phyloP scores from a whole-genome alignment of 2,888 invertebrate species.

The Ochropacha duplaris region DNA sequence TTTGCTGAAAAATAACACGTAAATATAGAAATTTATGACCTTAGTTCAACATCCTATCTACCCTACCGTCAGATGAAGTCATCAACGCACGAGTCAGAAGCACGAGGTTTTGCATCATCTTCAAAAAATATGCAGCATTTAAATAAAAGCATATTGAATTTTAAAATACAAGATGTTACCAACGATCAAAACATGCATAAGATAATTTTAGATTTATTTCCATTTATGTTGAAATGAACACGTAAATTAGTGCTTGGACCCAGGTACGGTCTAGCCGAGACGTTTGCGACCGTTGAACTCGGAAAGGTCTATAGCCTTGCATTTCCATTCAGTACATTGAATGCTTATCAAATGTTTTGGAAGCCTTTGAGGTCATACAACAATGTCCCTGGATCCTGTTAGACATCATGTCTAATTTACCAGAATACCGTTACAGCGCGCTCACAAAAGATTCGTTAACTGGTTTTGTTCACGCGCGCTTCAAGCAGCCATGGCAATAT shows the following conservation, averaged over 20 bases:
- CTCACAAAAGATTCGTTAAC: not conserved
- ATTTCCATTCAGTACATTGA: conserved; percentile 44
- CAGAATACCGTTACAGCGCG: conserved; percentile 1
- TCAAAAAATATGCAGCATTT: not conserved
- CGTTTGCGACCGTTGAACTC: conserved; percentile 55
- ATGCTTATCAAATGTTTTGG: conserved; percentile 36
- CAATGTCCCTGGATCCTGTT: conserved; percentile 5
- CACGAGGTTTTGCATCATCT: not conserved
- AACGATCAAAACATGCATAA: not conserved
- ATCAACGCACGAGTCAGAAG: not conserved
- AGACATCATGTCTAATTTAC: not conserved
- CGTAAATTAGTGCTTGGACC: conserved; percentile 42
- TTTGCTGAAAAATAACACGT: not conserved
- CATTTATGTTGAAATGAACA: conserved; percentile 15
- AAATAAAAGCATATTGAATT: not conserved
- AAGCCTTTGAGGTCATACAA: conserved; percentile 12
- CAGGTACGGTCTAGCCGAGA: conserved; percentile 44
- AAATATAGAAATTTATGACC: not conserved
- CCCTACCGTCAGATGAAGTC: not conserved
- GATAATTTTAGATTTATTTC: not conserved
- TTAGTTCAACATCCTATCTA: not conserved
- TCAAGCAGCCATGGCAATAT: not conserved
- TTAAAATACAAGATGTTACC: not conserved
- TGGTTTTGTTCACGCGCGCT: not conserved
- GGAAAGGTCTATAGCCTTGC: conserved; percentile 66